Evolutionary conservation across 2,888 invertebrate genomes (phyloP).

Genomic region (Metacarcinus magister): DNA sequence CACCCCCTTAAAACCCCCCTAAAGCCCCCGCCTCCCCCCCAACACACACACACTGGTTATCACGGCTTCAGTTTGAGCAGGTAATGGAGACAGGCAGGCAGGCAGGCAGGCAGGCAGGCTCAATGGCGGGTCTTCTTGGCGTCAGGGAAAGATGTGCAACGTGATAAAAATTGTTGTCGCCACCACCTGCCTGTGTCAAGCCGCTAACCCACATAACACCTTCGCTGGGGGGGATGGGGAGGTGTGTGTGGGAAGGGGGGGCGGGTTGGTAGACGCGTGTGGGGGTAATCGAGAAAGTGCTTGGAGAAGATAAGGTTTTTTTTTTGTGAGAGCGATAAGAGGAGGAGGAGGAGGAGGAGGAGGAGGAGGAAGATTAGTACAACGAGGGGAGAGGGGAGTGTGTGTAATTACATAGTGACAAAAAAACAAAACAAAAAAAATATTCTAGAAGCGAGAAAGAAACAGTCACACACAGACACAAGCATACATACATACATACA

Average conservation of each 20-base stretch:
- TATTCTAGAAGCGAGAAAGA: too few relatives aligned
- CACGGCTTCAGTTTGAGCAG: neutral
- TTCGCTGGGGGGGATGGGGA: neutral
- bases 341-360: neutral
- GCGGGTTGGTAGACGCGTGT: neutral
- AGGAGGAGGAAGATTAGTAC: too few relatives aligned
- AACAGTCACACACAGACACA: too few relatives aligned
- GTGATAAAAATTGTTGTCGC: neutral
- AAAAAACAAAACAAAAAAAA: too few relatives aligned
- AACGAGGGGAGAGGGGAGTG: too few relatives aligned
- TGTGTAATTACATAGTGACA: too few relatives aligned
- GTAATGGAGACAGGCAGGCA: neutral
- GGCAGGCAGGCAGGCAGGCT: neutral
- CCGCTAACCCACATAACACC: neutral
- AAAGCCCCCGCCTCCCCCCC: neutral
- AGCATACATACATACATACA: too few relatives aligned
- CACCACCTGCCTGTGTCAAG: neutral
- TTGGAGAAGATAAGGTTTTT: neutral
- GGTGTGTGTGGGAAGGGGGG: neutral
- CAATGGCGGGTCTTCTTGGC: neutral
- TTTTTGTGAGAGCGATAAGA: neutral
- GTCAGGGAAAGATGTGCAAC: conserved; percentile 16
- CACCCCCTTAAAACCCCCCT: neutral
- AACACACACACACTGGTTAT: conserved; percentile 10
- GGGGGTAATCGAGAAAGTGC: neutral